phyloP scores from a whole-genome alignment of 1,140 invertebrate genomes.

The Tetramorium alpestre region DNA sequence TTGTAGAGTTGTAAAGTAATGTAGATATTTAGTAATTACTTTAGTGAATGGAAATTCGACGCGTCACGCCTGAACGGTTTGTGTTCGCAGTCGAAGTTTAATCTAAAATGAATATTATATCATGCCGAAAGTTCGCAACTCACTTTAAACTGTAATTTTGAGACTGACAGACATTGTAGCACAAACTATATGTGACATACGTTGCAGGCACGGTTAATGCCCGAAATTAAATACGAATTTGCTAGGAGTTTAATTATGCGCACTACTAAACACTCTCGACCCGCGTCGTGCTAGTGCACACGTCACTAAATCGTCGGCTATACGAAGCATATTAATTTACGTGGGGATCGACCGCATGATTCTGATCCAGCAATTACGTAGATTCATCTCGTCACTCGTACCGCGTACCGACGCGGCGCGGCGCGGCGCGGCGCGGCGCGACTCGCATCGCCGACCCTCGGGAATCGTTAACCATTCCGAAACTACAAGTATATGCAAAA shows the following conservation, averaged over 20 bases:
- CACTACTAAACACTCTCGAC: constrained; percentile 23
- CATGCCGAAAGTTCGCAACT: constrained; percentile 11
- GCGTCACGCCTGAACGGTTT: not conserved
- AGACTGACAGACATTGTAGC: constrained; percentile 18
- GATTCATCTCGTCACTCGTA: constrained; percentile 65
- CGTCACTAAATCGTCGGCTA: constrained; percentile 28
- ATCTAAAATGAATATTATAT: constrained; percentile 32
- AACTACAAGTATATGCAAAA: constrained; percentile 69
- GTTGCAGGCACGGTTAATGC: constrained; percentile 28
- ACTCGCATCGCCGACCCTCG: constrained; percentile 60
- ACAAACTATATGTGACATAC: constrained; percentile 9
- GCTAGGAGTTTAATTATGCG: constrained; percentile 43
- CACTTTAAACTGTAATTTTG: constrained; percentile 49
- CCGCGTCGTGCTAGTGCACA: not conserved
- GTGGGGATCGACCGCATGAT: constrained; percentile 65
- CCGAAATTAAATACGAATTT: constrained; percentile 58
- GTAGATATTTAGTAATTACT: constrained; percentile 18
- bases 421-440: not conserved
- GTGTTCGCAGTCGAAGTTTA: not conserved
- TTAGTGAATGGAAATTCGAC: not conserved
- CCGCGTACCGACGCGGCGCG: not conserved
- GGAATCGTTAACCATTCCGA: constrained; percentile 68
- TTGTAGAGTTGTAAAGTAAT: not conserved
- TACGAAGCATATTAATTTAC: constrained; percentile 71
- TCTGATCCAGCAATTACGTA: constrained; percentile 70